These are phyloP conservation scores for Kryptolebias marmoratus DNA, from an alignment of 2,113 vertebrate genomes.

Conservation along the genomic window DNA sequence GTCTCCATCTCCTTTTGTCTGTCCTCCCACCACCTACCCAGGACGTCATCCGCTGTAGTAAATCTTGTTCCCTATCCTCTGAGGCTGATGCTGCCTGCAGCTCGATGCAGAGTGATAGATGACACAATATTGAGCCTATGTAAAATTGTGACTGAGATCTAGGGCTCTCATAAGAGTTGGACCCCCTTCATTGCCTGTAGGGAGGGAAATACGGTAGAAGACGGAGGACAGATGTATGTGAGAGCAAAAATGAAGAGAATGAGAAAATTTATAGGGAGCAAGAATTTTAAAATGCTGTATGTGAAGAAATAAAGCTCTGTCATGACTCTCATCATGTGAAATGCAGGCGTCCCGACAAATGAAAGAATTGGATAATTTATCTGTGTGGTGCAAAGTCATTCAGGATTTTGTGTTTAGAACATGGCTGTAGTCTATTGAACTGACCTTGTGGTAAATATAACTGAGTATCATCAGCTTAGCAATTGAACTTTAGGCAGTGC, in stretches of 20 bases:
- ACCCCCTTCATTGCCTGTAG: slow-evolving; percentile 54
- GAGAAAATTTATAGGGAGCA: slow-evolving; percentile 10
- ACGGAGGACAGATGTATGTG: slow-evolving; percentile 21
- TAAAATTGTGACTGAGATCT: slow-evolving; percentile 68
- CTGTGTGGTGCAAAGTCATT: not conserved
- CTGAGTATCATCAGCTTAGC: no score
- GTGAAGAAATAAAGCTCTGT: slow-evolving; percentile 4
- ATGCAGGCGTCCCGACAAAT: slow-evolving; percentile 10
- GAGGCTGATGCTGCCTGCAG: slow-evolving; percentile 66
- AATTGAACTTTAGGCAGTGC: no score
- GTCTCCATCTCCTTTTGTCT: slow-evolving; percentile 45
- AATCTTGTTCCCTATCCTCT: slow-evolving; percentile 62
- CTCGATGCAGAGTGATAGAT: slow-evolving; percentile 75
- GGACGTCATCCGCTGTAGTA: slow-evolving; percentile 55
- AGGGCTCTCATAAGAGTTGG: slow-evolving; percentile 71
- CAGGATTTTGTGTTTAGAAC: no score
- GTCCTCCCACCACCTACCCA: slow-evolving; percentile 43
- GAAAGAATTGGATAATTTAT: slow-evolving; percentile 8
- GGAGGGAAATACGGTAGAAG: slow-evolving; percentile 32
- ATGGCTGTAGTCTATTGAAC: no score
- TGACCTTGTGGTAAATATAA: not conserved
- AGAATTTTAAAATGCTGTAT: not conserved
- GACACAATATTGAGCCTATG: slow-evolving; percentile 71
- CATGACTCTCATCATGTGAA: slow-evolving; percentile 19
- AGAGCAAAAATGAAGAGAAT: slow-evolving; percentile 9